phyloP scores from a whole-genome alignment of 2,113 vertebrate genomes.

The Gavia stellata region DNA sequence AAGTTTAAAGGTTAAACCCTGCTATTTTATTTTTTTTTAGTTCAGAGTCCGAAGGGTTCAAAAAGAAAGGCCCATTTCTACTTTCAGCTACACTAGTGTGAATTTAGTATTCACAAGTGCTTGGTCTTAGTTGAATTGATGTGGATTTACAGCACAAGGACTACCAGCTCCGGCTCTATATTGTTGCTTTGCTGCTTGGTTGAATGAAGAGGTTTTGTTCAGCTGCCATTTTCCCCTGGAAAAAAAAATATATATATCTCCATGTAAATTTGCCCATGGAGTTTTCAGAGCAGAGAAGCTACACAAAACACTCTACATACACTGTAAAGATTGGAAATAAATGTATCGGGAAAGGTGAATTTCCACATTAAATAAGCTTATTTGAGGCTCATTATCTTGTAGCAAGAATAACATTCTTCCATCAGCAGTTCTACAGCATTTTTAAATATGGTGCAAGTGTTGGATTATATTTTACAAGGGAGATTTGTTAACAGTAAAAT shows the following conservation, averaged over 20 bases:
- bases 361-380: background rate
- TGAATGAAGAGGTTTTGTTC: background rate
- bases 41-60: background rate
- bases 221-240: background rate
- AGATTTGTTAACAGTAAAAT: background rate
- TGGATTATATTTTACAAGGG: background rate
- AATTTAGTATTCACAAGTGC: background rate
- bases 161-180: background rate
- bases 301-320: background rate
- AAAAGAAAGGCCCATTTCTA: conserved; percentile 3
- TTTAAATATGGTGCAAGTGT: background rate
- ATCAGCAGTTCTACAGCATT: background rate
- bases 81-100: background rate
- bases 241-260: background rate
- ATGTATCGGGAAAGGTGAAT: background rate
- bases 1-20: conserved; percentile 45
- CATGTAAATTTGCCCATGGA: background rate
- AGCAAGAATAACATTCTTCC: background rate
- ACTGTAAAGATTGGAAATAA: background rate
- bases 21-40: background rate
- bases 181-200: background rate
- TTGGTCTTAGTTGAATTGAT: background rate
- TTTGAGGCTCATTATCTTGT: background rate
- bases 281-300: background rate
- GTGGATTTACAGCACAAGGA: conserved; percentile 3